Base-by-base conservation (phyloP, 2,113 vertebrate genomes). In the Pipra filicauda region DNA sequence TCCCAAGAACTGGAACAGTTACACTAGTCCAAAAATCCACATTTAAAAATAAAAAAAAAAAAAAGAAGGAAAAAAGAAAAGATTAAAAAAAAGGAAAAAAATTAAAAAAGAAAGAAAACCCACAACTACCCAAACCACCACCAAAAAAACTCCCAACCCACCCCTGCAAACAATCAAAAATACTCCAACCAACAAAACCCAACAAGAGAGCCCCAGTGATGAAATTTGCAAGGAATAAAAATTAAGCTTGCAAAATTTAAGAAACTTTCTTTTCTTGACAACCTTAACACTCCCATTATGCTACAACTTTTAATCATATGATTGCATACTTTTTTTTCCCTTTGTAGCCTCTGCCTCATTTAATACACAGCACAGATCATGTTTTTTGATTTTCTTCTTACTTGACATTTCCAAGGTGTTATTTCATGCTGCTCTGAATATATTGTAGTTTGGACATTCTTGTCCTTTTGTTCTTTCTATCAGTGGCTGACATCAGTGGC, bases 1-100 rank as follows among this genome's bases (percentile, higher is more conserved):
- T 75, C 95, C 88, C 89, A 90, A 94, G 89, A 85, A 95, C 43
- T 62, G 67, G 22, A 83, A 44, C 14, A 39, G 51, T 70, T 91
- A 58, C 6, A 10, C 6, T 59, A 37, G 12, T 35, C 31, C 48
- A 59, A 91, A 86, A 86, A 49, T 22, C 23, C 54, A 39, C 1
- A 5, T 59, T 57, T 18, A 54, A 89, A 55, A 27, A 26, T 49
- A 48, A 24, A 41, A 19, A 31, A 23, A 2, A 83, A 88, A 59
- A 30, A 31, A 15, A 13, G 13, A 26, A 17, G 8, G 4, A 2
- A 15, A 33, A 4, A 10, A 6, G 37, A 16, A 8, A 4, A 27
- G 9, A 26, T 4, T 1, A 33, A 35, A 33, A 44, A 31, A 46
- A 24, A 16, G 23, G 16, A 23, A n/a, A 58, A 48, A 48, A 48